phyloP scores from a whole-genome alignment of 2,113 vertebrate genomes.

The Atlantisia rogersi region DNA sequence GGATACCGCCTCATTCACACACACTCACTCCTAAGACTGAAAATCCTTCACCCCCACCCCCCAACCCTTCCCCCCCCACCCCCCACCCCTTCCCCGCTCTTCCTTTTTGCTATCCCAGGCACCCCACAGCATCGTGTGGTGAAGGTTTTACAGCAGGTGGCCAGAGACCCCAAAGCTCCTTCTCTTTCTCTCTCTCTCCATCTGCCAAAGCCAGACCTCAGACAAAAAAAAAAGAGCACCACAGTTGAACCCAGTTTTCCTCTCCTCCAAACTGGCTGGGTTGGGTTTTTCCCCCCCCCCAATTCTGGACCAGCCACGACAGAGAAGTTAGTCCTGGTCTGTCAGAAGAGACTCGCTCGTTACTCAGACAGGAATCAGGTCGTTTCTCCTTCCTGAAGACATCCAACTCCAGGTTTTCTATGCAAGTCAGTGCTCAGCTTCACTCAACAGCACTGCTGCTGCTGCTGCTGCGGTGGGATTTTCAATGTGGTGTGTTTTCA shows the following conservation, averaged over 20 bases:
- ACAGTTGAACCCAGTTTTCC: conserved; percentile 66
- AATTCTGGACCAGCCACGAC: conserved; percentile 47
- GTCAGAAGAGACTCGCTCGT: conserved; percentile 56
- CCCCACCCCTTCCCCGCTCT: conserved; percentile 40
- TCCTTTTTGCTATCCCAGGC: background rate
- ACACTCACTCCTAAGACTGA: conserved; percentile 81
- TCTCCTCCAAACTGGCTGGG: conserved; percentile 50
- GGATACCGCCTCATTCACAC: conserved; percentile 85
- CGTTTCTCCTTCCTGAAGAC: conserved; percentile 63
- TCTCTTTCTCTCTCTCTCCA: conserved; percentile 63
- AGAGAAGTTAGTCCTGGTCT: conserved; percentile 70
- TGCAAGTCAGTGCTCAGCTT: conserved; percentile 73
- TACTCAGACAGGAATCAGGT: conserved; percentile 14
- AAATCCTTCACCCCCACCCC: conserved; percentile 67
- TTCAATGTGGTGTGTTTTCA: conserved; percentile 91
- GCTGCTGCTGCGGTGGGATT: conserved; percentile 80
- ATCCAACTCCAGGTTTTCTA: conserved; percentile 58
- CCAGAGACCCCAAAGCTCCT: conserved; percentile 39
- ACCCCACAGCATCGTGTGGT: conserved; percentile 46
- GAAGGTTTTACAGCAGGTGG: conserved; percentile 59
- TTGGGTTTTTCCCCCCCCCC: background rate
- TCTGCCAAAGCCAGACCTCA: conserved; percentile 76
- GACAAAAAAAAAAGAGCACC: conserved; percentile 54
- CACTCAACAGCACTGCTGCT: conserved; percentile 70
- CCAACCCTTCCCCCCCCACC: conserved; percentile 50